Base-by-base conservation (phyloP, 2,113 vertebrate species). In the Nibea coibor region DNA sequence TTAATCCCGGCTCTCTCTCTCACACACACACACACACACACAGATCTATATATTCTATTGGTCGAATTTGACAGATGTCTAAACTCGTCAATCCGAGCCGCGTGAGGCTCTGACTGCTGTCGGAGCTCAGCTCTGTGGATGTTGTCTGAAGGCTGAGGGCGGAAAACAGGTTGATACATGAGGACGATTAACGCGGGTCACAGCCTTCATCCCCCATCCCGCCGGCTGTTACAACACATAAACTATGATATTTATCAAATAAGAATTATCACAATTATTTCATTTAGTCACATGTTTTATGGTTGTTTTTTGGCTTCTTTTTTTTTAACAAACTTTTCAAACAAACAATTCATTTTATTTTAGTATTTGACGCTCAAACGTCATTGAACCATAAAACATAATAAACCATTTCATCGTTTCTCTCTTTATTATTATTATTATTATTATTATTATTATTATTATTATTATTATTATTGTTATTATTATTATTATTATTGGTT, bases 31-130 rank as follows among this genome's bases (percentile, higher is more conserved):
- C 28, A 4, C 28, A 31, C 28, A 31, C 28, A 31, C 3, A 31
- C 4, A 31, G 4, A 31, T 31, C 28, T 31, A 67, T 79, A 61
- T 9, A 31, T 56, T 75, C 75, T 76, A 76, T 75, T 87, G 77
- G 83, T 68, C 77, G 83, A 79, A 20, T 83, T 1, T 58, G 75
- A 70, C 83, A 78, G 81, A 87, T 75, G 85, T 88, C 75, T 83
- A 83, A 81, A 72, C 54, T 79, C 31, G 70, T 81, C 64, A 26
- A 45, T 62, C 73, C 26, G 39, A 61, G 1, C 82, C 39, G 45
- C 22, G 5, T 64, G 67, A 61, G 43, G 62, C 43, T 54, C 24
- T 35, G 17, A 50, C 14, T 70, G 59, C 70, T n/a, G 59, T n/a
- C 64, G 28, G 16, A 50, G 56, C 80, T 57, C 58, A 35, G 11